These are phyloP conservation scores for Bradysia coprophila DNA, from an alignment of 1,140 invertebrate genomes.

Conservation along the genomic window DNA sequence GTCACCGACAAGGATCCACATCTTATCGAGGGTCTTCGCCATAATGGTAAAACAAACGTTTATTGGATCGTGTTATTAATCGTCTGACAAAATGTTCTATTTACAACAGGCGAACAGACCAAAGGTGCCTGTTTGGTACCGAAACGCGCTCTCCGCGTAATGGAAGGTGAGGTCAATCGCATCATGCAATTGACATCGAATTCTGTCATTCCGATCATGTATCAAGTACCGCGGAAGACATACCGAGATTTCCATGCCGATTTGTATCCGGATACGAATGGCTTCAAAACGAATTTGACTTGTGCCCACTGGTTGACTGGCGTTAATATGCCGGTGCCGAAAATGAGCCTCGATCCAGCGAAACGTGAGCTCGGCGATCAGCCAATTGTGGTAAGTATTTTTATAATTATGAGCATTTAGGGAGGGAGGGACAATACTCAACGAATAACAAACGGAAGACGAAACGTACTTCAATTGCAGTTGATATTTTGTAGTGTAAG, in stretches of 20 bases:
- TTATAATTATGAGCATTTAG: neutral
- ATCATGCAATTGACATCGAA: constrained; percentile 67
- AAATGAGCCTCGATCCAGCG: constrained; percentile 61
- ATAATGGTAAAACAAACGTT: constrained; percentile 7
- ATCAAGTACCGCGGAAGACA: constrained; percentile 88
- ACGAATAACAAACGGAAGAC: no score
- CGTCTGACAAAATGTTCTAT: no score
- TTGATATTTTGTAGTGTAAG: no score
- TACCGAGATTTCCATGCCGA: constrained; percentile 87
- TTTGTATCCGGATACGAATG: constrained; percentile 74
- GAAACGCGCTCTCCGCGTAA: constrained; percentile 78
- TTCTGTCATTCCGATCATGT: constrained; percentile 78
- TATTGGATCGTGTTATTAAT: no score
- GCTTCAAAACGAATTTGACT: constrained; percentile 52
- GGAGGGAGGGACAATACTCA: neutral
- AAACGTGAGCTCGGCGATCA: constrained; percentile 37
- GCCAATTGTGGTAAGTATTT: constrained; percentile 34
- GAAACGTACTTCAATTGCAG: no score
- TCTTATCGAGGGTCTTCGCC: constrained; percentile 49
- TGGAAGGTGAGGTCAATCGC: constrained; percentile 88
- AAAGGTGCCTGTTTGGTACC: constrained; percentile 83
- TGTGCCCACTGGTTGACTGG: constrained; percentile 62
- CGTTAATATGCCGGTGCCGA: constrained; percentile 45
- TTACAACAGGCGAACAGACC: constrained; percentile 58
- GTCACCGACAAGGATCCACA: constrained; percentile 67